Evolutionary conservation across 2,113 vertebrate species (phyloP), one percentile per base, ranked within the genome.

Genomic region (Dasypus novemcinctus): DNA sequence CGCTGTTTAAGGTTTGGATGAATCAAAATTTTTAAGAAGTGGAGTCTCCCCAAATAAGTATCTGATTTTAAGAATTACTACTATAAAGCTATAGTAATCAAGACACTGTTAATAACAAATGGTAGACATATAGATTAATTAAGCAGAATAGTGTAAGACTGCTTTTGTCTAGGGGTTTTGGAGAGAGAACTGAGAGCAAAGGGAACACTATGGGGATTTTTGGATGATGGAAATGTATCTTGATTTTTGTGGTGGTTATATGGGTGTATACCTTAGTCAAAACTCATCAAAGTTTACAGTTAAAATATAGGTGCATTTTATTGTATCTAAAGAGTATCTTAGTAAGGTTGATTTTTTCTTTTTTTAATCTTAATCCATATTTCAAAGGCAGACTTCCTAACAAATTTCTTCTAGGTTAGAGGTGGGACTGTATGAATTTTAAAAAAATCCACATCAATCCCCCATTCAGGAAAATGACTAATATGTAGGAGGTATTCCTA

Each of bases 241-340:
- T 71, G 74, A n/a, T 85, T 36, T 85, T 95, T 80, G 43, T 29
- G 10, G 31, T 87, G 29, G 36, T 87, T 27, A 27, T 59, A 25
- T 61, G 25, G 18, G 9, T 64, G 13, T 82, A 41, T 59, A 18
- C 33, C 29, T 64, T 52, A 43, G 41, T 36, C 29, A 80, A 43
- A 90, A 68, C 23, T 90, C 68, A 61, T 76, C 86, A 49, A 43
- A 83, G 23, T 76, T 21, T 94, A 54, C 57, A 36, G 75, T 95
- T 93, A 83, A 87, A 61, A 87, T 52, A 27, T 81, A 8, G 57
- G 25, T 93, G 20, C 27, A 68, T 83, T 81, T 87, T 82, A 95
- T 27, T 72, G 1, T 88, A 31, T 43, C 25, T 93, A 49, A 76
- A 83, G 14, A 61, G 61, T 63, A n/a, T 14, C 57, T 27, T 74